Base-by-base conservation (phyloP, 2,113 vertebrate genomes). In the Amazona vittata region DNA sequence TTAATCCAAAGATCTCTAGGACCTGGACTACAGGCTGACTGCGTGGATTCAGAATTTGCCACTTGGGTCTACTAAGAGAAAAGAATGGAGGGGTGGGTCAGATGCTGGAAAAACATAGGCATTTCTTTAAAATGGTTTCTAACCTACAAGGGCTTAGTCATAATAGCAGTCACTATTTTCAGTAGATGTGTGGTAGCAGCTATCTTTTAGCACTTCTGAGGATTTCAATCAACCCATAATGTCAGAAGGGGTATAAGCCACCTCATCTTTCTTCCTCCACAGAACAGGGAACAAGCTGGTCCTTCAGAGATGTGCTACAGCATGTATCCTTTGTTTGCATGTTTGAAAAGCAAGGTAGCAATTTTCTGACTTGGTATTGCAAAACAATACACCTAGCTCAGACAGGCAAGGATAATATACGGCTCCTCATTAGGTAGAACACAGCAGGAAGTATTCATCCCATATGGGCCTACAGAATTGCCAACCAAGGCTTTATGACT, bases 111-210 rank as follows among this genome's bases (percentile, higher is more conserved):
- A 7, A 21, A 65, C 21, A 33, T 2, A 69, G 39, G 5, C 7
- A 37, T 78, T 64, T 81, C 12, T 86, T 64, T 44, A 25, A 81
- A 84, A 77, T 71, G 9, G 8, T 31, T 95, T 95, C 33, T 62
- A 86, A 79, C 50, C 47, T 82, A 15, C 44, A 62, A 65, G 15
- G 33, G 35, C 25, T 93, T 84, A 90, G 69, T 90, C 67, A 93
- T 73, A 69, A 89, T 11, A 90, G 55, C 68, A 90, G 62, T 89
- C 83, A 82, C 89, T 96, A 55, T 92, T 95, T 92, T 93, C 86
- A 92, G 95, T 50, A 91, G 19, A 46, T 90, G 82, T 94, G 90
- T 89, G 94, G 83, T 90, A 83, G 60, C 64, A 90, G 76, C 46
- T 92, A 44, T 50, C 21, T 90, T 90, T 92, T 46, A 82, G 46